phyloP scores from a whole-genome alignment of 2,888 invertebrate species.

The Gari tellinella region DNA sequence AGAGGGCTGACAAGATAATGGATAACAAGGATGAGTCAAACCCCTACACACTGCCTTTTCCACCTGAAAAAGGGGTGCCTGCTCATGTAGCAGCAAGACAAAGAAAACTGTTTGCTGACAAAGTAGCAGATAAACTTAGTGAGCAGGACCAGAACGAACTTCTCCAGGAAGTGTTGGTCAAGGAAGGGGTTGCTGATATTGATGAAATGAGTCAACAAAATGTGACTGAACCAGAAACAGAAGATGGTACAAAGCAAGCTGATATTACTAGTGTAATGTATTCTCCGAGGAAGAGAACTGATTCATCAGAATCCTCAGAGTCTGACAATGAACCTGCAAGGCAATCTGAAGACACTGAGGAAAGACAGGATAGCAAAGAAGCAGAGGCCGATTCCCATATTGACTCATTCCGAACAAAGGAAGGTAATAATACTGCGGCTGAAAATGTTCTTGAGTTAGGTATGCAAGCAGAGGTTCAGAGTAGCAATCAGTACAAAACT shows the following conservation, averaged over 20 bases:
- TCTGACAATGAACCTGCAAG: conserved; percentile 20
- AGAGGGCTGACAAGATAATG: conserved; percentile 65
- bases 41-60: conserved; percentile 72
- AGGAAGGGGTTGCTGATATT: conserved; percentile 40
- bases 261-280: conserved; percentile 49
- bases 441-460: no score
- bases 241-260: conserved; percentile 20
- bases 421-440: no score
- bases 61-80: conserved; percentile 69
- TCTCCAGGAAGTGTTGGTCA: conserved; percentile 40
- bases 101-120: conserved; percentile 70
- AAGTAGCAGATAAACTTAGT: conserved; percentile 45
- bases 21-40: conserved; percentile 60
- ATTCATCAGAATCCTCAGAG: conserved; percentile 44
- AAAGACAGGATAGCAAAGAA: conserved; percentile 8
- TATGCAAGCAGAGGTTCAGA: conserved; percentile 11
- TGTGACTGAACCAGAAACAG: conserved; percentile 5
- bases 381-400: no score
- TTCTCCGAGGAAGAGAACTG: conserved; percentile 45
- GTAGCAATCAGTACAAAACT: conserved; percentile 39
- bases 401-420: no score
- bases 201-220: conserved; percentile 13
- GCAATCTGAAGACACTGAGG: conserved; percentile 5
- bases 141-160: conserved; percentile 57
- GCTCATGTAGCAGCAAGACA: conserved; percentile 68